Evolutionary conservation across 2,113 vertebrate genomes (phyloP).

Genomic region (Scytalopus superciliaris): DNA sequence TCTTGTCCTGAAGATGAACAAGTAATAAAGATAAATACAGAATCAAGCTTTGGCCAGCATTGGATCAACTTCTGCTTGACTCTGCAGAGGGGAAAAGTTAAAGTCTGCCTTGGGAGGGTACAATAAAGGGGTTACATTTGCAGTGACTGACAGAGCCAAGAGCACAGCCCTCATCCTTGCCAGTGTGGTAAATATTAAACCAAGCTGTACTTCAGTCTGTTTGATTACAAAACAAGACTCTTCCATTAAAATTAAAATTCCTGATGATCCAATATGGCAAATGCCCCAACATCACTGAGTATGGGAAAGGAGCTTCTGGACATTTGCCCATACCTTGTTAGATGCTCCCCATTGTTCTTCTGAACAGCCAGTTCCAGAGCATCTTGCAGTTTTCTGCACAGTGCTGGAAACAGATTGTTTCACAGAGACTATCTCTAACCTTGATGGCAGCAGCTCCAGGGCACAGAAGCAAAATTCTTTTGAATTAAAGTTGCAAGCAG

Average conservation of each 20-base stretch:
- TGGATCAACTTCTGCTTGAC: background rate
- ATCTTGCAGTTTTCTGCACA: background rate
- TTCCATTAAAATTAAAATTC: background rate
- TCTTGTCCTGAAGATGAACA: background rate
- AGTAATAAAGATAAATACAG: background rate
- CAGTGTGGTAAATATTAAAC: background rate
- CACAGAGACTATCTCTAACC: background rate
- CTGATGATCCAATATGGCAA: background rate
- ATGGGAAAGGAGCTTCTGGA: background rate
- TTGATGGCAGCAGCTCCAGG: constrained; percentile 45
- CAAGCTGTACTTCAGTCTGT: background rate
- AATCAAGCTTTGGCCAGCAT: background rate
- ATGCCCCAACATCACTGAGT: accelerated
- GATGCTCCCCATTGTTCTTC: background rate
- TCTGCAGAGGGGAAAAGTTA: accelerated
- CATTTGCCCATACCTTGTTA: background rate
- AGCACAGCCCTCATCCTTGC: background rate
- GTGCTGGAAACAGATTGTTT: background rate
- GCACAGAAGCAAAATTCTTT: constrained; percentile 12
- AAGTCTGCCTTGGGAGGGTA: accelerated
- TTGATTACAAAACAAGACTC: background rate
- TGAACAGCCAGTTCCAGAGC: background rate
- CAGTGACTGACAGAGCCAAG: background rate
- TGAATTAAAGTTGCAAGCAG: constrained; percentile 14
- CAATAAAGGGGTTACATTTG: accelerated